Percentiles rank a stretch among this genome's conserved stretches.
Evolutionary conservation across 2,888 invertebrate species (phyloP).

Genomic region (Coelopa pilipes): DNA sequence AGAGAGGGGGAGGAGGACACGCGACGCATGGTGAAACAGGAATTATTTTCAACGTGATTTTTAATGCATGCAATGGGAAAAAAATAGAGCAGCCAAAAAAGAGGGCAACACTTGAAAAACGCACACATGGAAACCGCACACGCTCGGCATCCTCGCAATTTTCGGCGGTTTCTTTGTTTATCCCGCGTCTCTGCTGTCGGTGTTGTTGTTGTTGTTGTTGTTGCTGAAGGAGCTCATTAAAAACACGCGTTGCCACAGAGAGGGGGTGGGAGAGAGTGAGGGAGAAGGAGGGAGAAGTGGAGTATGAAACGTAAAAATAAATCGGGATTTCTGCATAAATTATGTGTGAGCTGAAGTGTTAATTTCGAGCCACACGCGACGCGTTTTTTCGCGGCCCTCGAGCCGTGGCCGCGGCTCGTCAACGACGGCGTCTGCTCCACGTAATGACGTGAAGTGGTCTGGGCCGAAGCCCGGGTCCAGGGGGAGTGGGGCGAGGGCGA

Average conservation of each 20-base stretch:
- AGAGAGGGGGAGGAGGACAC: not conserved
- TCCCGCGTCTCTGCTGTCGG: not conserved
- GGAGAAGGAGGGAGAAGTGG: too few relatives aligned
- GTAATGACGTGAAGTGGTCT: too few relatives aligned
- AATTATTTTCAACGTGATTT: constrained; percentile 13
- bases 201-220: not conserved
- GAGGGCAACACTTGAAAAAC: constrained; percentile 23
- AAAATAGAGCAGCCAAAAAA: not conserved
- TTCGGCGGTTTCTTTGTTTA: not conserved
- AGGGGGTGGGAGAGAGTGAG: too few relatives aligned
- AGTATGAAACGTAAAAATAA: not conserved
- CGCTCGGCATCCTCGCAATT: not conserved
- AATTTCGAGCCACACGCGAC: constrained; percentile 47
- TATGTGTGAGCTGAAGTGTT: constrained; percentile 50
- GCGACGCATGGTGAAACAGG: constrained; percentile 17
- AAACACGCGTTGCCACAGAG: constrained; percentile 16
- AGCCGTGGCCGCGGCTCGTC: too few relatives aligned
- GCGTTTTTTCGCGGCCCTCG: too few relatives aligned
- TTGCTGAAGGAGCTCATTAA: constrained; percentile 28
- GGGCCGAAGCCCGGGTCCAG: not conserved
- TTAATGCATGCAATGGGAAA: not conserved
- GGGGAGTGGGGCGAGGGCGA: constrained; percentile 31
- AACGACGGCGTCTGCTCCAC: too few relatives aligned
- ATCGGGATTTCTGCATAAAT: constrained; percentile 43
- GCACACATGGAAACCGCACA: constrained; percentile 23